Base-by-base conservation (phyloP, 2,113 vertebrate species). In the Bos indicus region DNA sequence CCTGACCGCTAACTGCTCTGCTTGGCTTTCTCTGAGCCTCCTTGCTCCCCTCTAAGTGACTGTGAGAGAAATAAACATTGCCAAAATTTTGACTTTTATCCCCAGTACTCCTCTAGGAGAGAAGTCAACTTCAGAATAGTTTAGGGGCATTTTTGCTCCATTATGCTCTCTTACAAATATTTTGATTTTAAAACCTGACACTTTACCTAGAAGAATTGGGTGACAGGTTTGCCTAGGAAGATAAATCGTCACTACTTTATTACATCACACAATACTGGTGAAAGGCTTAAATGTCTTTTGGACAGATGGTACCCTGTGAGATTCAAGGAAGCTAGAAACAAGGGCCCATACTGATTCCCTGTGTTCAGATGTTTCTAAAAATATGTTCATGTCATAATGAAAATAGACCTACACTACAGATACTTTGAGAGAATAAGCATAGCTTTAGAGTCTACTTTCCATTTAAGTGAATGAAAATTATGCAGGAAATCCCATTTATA, bases 241-340 rank as follows among this genome's bases (percentile, higher is more conserved):
- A 43, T 84, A 96, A 92, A 82, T 85, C 48, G 67, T 91, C 28
- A n/a, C 17, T 88, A 16, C 84, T 95, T 95, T 84, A 93, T 83
- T 86, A 17, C 23, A 91, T 91, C 67, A 26, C 6, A 51, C 82
- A 71, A 94, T 88, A 46, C 52, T 74, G n/a, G 33, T 81, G 71
- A 97, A 95, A 95, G 67, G 52, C 36, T 36, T 88, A 78, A 52
- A 67, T 95, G 78, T 84, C 78, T 96, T 82, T 82, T 81, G 94
- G 97, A 96, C 93, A 98, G 92, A 98, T 95, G 97, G 95, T 97
- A 15, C 88, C 90, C 94, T 80, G 28, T 86, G 97, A 90, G 33
- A 95, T 83, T 86, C 71, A 86, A 74, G n/a, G 52, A 92, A 96
- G 52, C 57, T 62, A 19, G 59, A 88, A 84, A 93, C n/a, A 94